Conservation (phyloP, 1,140 invertebrate genomes). For the Ruditapes philippinarum region DNA sequence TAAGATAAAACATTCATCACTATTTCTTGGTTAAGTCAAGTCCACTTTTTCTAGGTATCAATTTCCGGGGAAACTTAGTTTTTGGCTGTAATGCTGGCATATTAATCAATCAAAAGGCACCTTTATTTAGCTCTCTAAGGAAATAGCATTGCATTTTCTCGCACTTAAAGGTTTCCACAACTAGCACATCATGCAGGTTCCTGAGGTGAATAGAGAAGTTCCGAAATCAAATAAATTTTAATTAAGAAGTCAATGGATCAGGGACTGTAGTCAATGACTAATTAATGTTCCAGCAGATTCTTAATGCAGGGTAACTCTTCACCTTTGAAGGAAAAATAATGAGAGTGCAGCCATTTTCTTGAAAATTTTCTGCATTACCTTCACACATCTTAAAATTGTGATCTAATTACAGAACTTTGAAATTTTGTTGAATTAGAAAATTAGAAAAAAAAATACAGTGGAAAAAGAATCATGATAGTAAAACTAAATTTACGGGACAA, state of each 20-base stretch:
- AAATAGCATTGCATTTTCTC: conserved; percentile 53
- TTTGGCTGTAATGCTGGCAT: conserved; percentile 62
- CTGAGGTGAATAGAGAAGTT: conserved; percentile 43
- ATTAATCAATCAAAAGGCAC: conserved; percentile 64
- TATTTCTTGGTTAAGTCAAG: conserved; percentile 30
- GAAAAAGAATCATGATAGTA: no score
- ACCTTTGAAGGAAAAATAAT: conserved; percentile 9
- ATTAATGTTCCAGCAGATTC: conserved; percentile 30
- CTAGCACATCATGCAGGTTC: neutral
- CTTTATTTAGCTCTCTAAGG: conserved; percentile 41
- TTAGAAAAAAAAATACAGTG: no score
- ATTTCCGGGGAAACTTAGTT: conserved; percentile 55
- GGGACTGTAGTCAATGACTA: conserved; percentile 4
- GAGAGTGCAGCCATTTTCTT: neutral
- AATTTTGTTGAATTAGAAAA: neutral
- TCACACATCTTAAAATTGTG: neutral
- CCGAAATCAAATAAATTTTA: conserved; percentile 48
- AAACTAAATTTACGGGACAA: no score
- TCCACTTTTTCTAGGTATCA: conserved; percentile 67
- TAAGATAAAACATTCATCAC: conserved; percentile 56
- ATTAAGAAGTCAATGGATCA: conserved; percentile 38
- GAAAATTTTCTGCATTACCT: conserved; percentile 33
- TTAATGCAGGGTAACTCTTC: conserved; percentile 32
- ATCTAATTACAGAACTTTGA: neutral
- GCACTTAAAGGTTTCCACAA: conserved; percentile 56